These are phyloP conservation scores for Carcinoscorpius rotundicauda DNA, from an alignment of 1,140 invertebrate genomes.

Conservation along the genomic window DNA sequence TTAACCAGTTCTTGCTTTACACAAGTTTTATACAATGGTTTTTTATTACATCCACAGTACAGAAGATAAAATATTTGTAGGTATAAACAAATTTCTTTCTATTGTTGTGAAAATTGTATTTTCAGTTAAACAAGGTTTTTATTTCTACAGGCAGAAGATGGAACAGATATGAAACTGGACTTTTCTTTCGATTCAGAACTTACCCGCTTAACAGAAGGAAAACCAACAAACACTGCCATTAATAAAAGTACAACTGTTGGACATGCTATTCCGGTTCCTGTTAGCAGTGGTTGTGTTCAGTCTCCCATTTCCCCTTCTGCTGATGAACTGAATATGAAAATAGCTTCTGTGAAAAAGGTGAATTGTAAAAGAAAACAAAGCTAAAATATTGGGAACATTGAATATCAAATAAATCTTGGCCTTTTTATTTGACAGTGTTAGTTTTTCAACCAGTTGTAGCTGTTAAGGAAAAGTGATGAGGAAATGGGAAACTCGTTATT, in stretches of 20 bases:
- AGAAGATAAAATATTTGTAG: too few relatives aligned
- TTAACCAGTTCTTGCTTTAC: too few relatives aligned
- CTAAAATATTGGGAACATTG: background rate
- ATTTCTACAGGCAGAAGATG: constrained; percentile 54
- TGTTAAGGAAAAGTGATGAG: too few relatives aligned
- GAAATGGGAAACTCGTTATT: too few relatives aligned
- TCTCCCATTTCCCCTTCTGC: constrained; percentile 55
- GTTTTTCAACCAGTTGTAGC: too few relatives aligned
- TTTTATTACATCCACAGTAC: too few relatives aligned
- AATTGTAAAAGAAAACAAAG: constrained; percentile 2
- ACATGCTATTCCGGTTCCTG: constrained; percentile 45
- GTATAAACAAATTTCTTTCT: too few relatives aligned
- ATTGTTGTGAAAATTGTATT: too few relatives aligned
- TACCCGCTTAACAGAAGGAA: constrained; percentile 52
- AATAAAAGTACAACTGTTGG: constrained; percentile 46
- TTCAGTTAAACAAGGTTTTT: constrained; percentile 20
- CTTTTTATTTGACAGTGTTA: background rate
- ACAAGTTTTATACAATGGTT: too few relatives aligned
- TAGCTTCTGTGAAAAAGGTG: constrained; percentile 84
- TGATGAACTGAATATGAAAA: constrained; percentile 84
- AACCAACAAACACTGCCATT: constrained; percentile 34
- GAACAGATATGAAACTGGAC: constrained; percentile 76
- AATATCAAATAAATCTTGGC: constrained; percentile 1
- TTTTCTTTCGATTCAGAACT: constrained; percentile 70
- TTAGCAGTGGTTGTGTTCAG: constrained; percentile 30